Conservation (phyloP, 2,888 invertebrate species). For the Drosophila maculinotata region DNA sequence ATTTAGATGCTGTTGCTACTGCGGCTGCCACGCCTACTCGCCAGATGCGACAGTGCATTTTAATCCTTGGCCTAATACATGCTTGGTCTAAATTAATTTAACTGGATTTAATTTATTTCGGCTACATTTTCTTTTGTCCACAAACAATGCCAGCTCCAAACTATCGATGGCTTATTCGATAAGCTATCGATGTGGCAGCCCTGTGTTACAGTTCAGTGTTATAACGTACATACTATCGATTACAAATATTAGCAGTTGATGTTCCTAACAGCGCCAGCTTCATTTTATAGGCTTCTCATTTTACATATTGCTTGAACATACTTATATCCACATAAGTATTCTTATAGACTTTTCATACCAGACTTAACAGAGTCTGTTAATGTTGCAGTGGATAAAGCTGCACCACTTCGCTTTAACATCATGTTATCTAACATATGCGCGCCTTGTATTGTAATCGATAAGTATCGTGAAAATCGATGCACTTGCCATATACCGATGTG, state of each 20-base stretch:
- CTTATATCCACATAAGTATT: too few relatives aligned
- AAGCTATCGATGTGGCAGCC: neutral
- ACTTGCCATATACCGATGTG: constrained; percentile 7
- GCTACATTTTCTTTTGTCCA: constrained; percentile 32
- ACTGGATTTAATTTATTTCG: constrained; percentile 21
- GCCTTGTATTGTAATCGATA: constrained; percentile 7
- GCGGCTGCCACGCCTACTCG: constrained; percentile 25
- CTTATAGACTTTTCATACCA: too few relatives aligned
- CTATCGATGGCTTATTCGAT: constrained; percentile 22
- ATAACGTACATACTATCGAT: constrained; percentile 14
- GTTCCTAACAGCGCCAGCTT: neutral
- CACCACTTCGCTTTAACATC: too few relatives aligned
- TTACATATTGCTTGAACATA: neutral
- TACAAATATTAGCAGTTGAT: too few relatives aligned
- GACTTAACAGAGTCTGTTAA: too few relatives aligned
- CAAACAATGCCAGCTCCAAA: constrained; percentile 28
- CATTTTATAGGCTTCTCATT: neutral
- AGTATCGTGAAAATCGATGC: neutral
- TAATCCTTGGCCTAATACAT: constrained; percentile 29
- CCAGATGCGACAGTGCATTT: constrained; percentile 42
- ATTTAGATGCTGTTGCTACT: constrained; percentile 10
- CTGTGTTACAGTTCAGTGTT: constrained; percentile 28
- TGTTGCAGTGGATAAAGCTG: too few relatives aligned
- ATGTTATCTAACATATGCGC: too few relatives aligned
- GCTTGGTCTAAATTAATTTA: constrained; percentile 8